These are phyloP conservation scores for Ataeniobius toweri DNA, from an alignment of 2,797 vertebrate genomes.

Conservation along the genomic window DNA sequence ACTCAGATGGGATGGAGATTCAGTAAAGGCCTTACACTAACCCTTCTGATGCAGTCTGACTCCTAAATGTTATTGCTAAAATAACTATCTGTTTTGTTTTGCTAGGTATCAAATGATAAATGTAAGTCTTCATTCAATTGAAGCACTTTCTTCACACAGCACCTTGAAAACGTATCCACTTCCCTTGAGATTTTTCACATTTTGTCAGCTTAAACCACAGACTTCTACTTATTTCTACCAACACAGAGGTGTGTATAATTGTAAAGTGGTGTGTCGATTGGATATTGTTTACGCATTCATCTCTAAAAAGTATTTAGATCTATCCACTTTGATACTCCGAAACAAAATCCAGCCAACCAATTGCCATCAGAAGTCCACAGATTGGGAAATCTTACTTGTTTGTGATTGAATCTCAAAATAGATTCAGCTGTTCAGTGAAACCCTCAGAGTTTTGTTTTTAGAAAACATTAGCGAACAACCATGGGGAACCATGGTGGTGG, in stretches of 20 bases:
- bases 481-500: too few relatives aligned
- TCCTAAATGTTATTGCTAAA: background rate
- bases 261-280: background rate
- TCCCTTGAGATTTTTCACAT: background rate
- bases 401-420: too few relatives aligned
- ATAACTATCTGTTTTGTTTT: background rate
- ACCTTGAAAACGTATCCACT: background rate
- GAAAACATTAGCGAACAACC: too few relatives aligned
- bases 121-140: background rate
- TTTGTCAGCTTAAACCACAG: background rate
- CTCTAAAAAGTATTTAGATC: too few relatives aligned
- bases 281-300: too few relatives aligned
- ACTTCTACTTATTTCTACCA: background rate
- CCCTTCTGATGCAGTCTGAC: conserved; percentile 36
- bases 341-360: background rate
- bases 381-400: too few relatives aligned
- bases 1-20: conserved; percentile 43
- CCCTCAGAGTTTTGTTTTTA: too few relatives aligned
- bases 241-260: background rate
- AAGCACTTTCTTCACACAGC: conserved; percentile 1
- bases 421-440: too few relatives aligned
- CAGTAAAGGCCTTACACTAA: conserved; percentile 47
- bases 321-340: background rate
- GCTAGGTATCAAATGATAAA: background rate
- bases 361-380: too few relatives aligned